A percentile compares a stretch with the other conserved stretches of the same genome.
Conservation (phyloP, 2,888 invertebrate genomes). For the Torymus texanus region DNA sequence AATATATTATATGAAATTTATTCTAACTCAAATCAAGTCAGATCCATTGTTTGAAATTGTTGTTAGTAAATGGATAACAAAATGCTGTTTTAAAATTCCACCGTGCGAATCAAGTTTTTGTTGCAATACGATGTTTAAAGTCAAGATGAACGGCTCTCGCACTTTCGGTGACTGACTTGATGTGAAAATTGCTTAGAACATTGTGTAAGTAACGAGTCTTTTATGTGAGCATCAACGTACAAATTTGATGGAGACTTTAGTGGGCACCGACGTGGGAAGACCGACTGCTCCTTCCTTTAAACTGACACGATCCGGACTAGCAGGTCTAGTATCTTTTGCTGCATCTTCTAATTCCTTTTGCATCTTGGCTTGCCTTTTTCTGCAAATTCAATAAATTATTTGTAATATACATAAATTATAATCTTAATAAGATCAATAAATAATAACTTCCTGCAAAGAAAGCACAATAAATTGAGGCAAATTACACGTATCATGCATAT, state of each 20-base stretch:
- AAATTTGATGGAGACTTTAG: constrained; percentile 83
- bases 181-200: constrained; percentile 50
- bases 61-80: constrained; percentile 41
- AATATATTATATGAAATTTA: constrained; percentile 7
- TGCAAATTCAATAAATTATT: constrained; percentile 76
- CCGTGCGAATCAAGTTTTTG: constrained; percentile 9
- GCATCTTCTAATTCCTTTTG: constrained; percentile 95
- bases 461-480: constrained; percentile 34
- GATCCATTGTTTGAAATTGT: constrained; percentile 11
- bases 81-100: constrained; percentile 9
- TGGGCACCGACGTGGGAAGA: constrained; percentile 78
- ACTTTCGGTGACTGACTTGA: constrained; percentile 47
- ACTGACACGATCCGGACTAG: constrained; percentile 76
- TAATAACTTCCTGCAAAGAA: constrained; percentile 43
- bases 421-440: constrained; percentile 25
- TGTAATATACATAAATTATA: background rate
- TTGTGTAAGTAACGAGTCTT: constrained; percentile 54
- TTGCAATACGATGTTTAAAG: constrained; percentile 34
- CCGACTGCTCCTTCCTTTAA: constrained; percentile 75
- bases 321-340: constrained; percentile 82
- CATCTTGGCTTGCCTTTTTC: constrained; percentile 91
- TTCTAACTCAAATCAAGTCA: constrained; percentile 35
- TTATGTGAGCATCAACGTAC: constrained; percentile 78
- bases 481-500: constrained; percentile 37
- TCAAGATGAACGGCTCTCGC: constrained; percentile 34